phyloP scores from a whole-genome alignment of 2,888 invertebrate genomes.

The Conchocele bisecta region DNA sequence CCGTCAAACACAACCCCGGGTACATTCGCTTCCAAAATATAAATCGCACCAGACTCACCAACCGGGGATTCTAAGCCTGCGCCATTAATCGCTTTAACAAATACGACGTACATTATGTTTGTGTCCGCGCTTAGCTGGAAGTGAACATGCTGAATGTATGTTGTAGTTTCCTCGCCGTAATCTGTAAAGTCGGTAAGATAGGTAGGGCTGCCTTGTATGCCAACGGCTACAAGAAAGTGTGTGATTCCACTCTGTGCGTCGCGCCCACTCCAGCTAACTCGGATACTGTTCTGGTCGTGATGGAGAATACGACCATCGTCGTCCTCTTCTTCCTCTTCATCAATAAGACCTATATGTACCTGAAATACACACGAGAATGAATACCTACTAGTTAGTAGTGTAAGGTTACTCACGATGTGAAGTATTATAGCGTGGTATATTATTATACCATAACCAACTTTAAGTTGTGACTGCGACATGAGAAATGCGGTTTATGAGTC shows the following conservation, averaged over 20 bases:
- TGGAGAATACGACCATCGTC: slow-evolving; percentile 57
- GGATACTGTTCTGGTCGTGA: slow-evolving; percentile 56
- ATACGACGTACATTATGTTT: slow-evolving; percentile 44
- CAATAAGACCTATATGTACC: slow-evolving; percentile 35
- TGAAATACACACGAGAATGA: too few relatives aligned
- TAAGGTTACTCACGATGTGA: too few relatives aligned
- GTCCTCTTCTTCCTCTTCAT: slow-evolving; percentile 64
- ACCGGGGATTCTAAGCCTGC: slow-evolving; percentile 55
- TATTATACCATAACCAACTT: too few relatives aligned
- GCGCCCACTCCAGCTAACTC: slow-evolving; percentile 56
- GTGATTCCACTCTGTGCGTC: slow-evolving; percentile 66
- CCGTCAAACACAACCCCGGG: slow-evolving; percentile 70
- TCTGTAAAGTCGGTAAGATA: slow-evolving; percentile 24
- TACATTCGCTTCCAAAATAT: slow-evolving; percentile 58
- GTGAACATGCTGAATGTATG: slow-evolving; percentile 39
- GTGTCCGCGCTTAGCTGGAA: slow-evolving; percentile 38
- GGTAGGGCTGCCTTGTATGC: slow-evolving; percentile 23
- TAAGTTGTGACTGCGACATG: too few relatives aligned
- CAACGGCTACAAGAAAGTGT: slow-evolving; percentile 53
- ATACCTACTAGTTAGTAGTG: too few relatives aligned
- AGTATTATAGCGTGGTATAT: too few relatives aligned
- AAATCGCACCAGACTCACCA: slow-evolving; percentile 50
- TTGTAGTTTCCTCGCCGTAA: slow-evolving; percentile 33
- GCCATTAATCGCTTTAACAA: slow-evolving; percentile 58
- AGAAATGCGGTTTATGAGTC: too few relatives aligned